Conservation (phyloP, 1,140 invertebrate species). For the Holotrichia oblita region DNA sequence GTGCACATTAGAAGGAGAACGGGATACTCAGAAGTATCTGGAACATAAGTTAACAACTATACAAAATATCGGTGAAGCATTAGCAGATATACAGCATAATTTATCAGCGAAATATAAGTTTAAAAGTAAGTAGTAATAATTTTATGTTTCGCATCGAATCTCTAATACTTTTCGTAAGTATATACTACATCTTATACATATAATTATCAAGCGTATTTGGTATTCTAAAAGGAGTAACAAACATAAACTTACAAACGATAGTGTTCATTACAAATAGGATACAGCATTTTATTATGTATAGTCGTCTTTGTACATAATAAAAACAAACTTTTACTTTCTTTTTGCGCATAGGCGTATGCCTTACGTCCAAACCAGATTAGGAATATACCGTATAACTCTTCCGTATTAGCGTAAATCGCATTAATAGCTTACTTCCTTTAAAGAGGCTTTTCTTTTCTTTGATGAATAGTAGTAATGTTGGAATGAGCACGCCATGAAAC, state of each 20-base stretch:
- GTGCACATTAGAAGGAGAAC: too few species aligned
- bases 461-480: background rate
- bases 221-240: background rate
- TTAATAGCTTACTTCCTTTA: background rate
- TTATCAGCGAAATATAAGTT: too few species aligned
- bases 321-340: background rate
- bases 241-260: background rate
- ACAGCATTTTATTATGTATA: background rate
- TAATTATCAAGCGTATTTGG: background rate
- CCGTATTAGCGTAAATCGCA: background rate
- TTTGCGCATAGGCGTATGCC: background rate
- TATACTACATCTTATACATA: too few species aligned
- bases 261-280: background rate
- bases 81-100: too few species aligned
- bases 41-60: too few species aligned
- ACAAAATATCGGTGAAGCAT: too few species aligned
- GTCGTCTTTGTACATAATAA: background rate
- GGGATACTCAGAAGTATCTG: too few species aligned
- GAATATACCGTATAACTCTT: slow-evolving; percentile 9
- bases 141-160: too few species aligned
- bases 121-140: too few species aligned
- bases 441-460: background rate
- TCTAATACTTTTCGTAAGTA: too few species aligned
- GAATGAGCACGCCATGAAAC: background rate
- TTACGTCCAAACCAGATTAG: slow-evolving; percentile 10